These are phyloP conservation scores for Phengaris arion DNA, from an alignment of 2,888 invertebrate species.

Conservation along the genomic window DNA sequence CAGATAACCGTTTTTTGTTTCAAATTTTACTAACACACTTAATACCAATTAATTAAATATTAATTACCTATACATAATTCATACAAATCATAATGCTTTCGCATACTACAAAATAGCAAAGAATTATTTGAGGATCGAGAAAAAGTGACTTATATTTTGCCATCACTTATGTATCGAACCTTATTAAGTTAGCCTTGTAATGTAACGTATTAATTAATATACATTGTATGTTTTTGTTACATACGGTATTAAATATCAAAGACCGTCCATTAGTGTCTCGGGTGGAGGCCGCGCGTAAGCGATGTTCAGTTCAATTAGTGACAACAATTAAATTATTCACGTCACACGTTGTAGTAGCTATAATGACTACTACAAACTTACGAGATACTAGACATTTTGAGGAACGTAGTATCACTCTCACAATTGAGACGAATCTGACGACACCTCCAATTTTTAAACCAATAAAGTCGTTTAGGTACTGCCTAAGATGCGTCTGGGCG, in stretches of 20 bases:
- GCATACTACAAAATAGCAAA: too few relatives aligned
- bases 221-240: slow-evolving; percentile 35
- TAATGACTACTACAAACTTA: background rate
- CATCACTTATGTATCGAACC: background rate
- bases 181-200: background rate
- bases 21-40: too few relatives aligned
- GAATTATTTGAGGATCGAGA: too few relatives aligned
- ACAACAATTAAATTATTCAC: slow-evolving; percentile 30
- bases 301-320: slow-evolving; percentile 30
- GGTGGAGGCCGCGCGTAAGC: slow-evolving; percentile 23
- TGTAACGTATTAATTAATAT: background rate
- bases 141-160: background rate
- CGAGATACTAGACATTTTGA: background rate
- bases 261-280: slow-evolving; percentile 26
- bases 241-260: slow-evolving; percentile 33
- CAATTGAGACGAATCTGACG: too few relatives aligned
- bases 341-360: background rate
- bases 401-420: background rate
- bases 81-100: too few relatives aligned
- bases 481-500: too few relatives aligned
- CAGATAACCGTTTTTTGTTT: too few relatives aligned
- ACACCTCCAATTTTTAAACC: too few relatives aligned
- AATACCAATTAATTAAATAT: too few relatives aligned
- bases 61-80: too few relatives aligned
- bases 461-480: background rate